Base-by-base conservation (phyloP, 2,797 vertebrate species). In the Pantherophis vulpinus region DNA sequence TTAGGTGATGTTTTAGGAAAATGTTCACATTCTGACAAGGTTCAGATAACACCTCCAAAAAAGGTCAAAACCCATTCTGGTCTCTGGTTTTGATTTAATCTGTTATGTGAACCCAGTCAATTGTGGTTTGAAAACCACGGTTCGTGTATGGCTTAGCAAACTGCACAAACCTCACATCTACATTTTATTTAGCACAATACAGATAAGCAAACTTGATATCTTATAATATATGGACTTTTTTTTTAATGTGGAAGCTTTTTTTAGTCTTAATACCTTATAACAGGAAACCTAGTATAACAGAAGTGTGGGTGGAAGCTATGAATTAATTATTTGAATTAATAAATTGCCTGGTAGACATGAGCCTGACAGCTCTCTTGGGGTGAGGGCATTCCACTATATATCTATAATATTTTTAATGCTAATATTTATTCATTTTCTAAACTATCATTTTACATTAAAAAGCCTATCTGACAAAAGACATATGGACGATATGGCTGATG, bases 371-470 rank as follows among this genome's bases (percentile, higher is more conserved):
- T 91, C 95, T 92, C 42, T 37, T 42, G 83, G 47, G 70, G 42
- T 25, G 23, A 25, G 37, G 55, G n/a, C 2, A 6, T 37, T 55
- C 95, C 95, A 87, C 90, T 60, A 32, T 91, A 90, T 93, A 93
- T 86, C 93, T 96, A 58, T 92, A 92, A 79, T 94, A 94, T 94
- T 89, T 66, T 6, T 2, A 4, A 94, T 94, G 94, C 94, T 94
- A 94, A 95, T 96, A 96, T 94, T 93, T 94, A 94, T 96, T 96
- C 94, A 88, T 96, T 96, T 97, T 97, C 95, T 95, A 94, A 95
- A 96, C 94, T 94, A 97, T 97, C 96, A 97, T 97, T 97, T 97
- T 95, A 97, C 94, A 96, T 96, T 96, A 97, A 97, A 79, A 97
- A 97, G 95, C 94, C 96, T 96, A 96, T 97, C 96, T 96, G 96